phyloP scores from a whole-genome alignment of 2,888 invertebrate genomes.

The Oscheius myriophilus region DNA sequence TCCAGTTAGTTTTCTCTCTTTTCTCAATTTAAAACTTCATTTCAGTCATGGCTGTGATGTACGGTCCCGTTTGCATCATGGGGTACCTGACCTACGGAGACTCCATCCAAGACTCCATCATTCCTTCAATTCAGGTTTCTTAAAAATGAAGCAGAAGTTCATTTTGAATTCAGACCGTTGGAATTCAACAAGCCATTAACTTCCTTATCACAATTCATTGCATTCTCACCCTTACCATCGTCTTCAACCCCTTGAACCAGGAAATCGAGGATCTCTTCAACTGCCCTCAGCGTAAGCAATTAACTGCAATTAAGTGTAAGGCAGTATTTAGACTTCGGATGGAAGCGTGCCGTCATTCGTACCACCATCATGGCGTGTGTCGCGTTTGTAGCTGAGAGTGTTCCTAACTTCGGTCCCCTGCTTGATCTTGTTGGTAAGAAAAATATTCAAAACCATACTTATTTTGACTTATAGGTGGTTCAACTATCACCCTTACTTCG shows the following conservation, averaged over 20 bases:
- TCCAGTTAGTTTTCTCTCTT: conserved; percentile 40
- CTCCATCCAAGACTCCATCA: conserved; percentile 60
- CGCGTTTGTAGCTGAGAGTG: conserved; percentile 65
- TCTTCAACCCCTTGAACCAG: conserved; percentile 67
- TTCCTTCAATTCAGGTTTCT: conserved; percentile 55
- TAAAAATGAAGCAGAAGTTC: not conserved
- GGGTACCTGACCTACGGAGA: conserved; percentile 63
- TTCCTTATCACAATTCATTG: conserved; percentile 67
- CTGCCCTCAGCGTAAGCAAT: conserved; percentile 58
- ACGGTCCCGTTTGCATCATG: conserved; percentile 62
- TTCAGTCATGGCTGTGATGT: conserved; percentile 64
- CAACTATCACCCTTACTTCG: conserved; percentile 63
- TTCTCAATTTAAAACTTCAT: not conserved
- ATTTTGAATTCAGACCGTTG: conserved; percentile 38
- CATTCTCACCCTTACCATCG: conserved; percentile 65
- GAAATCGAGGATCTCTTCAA: conserved; percentile 65
- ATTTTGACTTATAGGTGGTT: conserved; percentile 42
- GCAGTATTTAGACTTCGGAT: conserved; percentile 47
- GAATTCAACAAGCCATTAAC: conserved; percentile 64
- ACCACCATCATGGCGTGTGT: conserved; percentile 58
- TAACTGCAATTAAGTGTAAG: not conserved
- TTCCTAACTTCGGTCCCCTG: conserved; percentile 67
- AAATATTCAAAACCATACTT: conserved; percentile 5
- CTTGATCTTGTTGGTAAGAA: conserved; percentile 59
- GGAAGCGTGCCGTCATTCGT: conserved; percentile 58